phyloP scores from a whole-genome alignment of 1,140 invertebrate genomes.

The Drosophila leontia region DNA sequence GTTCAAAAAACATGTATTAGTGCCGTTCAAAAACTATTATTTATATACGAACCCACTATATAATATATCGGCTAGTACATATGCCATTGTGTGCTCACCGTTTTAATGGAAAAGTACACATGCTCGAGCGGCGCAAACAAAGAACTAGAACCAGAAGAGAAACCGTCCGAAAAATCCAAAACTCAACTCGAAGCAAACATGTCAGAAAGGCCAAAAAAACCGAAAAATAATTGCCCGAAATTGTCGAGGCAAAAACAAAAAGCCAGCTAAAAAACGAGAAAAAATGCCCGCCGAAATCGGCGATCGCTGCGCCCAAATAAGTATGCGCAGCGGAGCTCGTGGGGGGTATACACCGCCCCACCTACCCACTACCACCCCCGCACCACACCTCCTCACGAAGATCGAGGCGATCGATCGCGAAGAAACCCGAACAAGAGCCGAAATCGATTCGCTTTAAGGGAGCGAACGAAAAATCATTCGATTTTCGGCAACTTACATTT shows the following conservation, averaged over 20 bases:
- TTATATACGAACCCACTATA: neutral
- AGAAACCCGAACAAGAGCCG: slow-evolving; percentile 9
- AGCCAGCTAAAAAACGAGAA: slow-evolving; percentile 30
- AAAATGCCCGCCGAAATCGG: slow-evolving; percentile 17
- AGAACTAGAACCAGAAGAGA: slow-evolving; percentile 46
- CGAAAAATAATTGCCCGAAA: slow-evolving; percentile 63
- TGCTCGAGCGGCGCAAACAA: slow-evolving; percentile 28
- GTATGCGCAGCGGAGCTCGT: slow-evolving; percentile 36
- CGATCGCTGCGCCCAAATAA: slow-evolving; percentile 58
- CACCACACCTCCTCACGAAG: neutral
- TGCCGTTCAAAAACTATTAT: neutral
- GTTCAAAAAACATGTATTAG: neutral
- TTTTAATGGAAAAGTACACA: slow-evolving; percentile 49
- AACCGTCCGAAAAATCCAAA: slow-evolving; percentile 29
- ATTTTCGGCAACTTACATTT: slow-evolving; percentile 28
- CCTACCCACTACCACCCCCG: neutral
- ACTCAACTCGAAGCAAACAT: slow-evolving; percentile 46
- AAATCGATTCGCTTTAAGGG: neutral
- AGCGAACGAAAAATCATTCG: slow-evolving; percentile 32
- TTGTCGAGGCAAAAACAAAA: slow-evolving; percentile 39
- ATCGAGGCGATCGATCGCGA: slow-evolving; percentile 18
- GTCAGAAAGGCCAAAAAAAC: slow-evolving; percentile 36
- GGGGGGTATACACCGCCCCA: slow-evolving; percentile 8
- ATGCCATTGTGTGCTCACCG: slow-evolving; percentile 24
- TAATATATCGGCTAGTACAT: neutral